Conservation (phyloP, 2,888 invertebrate genomes). For the Hirtodrosophila trivittata region DNA sequence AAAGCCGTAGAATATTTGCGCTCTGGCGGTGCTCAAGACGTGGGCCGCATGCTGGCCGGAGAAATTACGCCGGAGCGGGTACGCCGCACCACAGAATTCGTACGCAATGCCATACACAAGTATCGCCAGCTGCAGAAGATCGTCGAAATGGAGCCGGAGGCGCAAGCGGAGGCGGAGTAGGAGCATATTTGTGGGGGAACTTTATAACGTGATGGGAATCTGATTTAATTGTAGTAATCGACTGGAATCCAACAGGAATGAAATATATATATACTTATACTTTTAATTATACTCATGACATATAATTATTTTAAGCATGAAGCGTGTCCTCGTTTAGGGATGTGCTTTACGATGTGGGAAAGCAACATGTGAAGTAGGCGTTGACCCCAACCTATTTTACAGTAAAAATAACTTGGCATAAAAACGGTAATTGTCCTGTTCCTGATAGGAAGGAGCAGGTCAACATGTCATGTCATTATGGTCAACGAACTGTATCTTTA, state of each 20-base stretch:
- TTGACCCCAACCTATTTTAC: too few species aligned
- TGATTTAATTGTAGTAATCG: constrained; percentile 33
- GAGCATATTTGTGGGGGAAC: neutral
- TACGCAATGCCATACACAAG: constrained; percentile 86
- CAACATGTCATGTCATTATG: too few species aligned
- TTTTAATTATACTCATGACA: constrained; percentile 19
- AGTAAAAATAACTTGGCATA: too few species aligned
- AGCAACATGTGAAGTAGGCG: neutral
- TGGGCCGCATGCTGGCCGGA: constrained; percentile 80
- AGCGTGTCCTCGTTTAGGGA: neutral
- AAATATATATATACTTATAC: constrained; percentile 36
- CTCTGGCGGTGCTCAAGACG: constrained; percentile 72
- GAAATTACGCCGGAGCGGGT: constrained; percentile 86
- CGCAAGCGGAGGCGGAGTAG: constrained; percentile 10
- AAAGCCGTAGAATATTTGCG: constrained; percentile 78
- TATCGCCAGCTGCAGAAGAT: constrained; percentile 83
- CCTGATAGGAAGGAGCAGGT: too few species aligned
- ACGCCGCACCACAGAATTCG: constrained; percentile 85
- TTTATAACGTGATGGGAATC: constrained; percentile 15
- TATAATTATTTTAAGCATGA: neutral
- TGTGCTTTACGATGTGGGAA: neutral
- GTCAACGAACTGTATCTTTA: too few species aligned
- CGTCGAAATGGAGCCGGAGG: constrained; percentile 29
- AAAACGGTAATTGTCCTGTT: too few species aligned
- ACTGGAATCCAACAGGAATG: constrained; percentile 25